These are phyloP conservation scores for Tenodera sinensis DNA, from an alignment of 2,888 invertebrate genomes.

Conservation along the genomic window DNA sequence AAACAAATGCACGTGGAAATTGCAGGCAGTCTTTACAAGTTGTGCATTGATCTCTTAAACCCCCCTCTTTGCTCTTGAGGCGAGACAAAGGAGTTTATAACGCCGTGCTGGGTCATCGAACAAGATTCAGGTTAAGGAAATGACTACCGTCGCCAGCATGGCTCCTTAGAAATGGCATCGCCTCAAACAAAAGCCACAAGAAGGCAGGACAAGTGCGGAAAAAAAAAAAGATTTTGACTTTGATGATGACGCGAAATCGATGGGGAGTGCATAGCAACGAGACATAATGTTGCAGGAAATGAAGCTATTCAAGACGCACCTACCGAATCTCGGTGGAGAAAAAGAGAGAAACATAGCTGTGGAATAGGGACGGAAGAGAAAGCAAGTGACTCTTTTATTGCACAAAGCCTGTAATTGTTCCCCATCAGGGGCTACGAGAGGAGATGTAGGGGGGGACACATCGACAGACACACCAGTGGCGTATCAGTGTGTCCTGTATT, in stretches of 20 bases:
- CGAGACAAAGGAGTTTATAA: not conserved
- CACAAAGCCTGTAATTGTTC: conserved; percentile 32
- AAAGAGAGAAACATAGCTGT: not conserved
- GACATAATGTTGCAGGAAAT: conserved; percentile 30
- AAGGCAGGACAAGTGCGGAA: not conserved
- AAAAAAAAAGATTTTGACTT: conserved; percentile 5
- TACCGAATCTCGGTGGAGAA: conserved; percentile 22
- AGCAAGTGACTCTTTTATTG: conserved; percentile 23
- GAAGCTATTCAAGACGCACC: conserved; percentile 27
- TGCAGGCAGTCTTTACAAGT: not conserved
- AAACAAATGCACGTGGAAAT: not conserved
- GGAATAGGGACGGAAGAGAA: not conserved
- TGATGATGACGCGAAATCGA: conserved; percentile 12
- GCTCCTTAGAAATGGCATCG: not conserved
- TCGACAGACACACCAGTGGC: not conserved
- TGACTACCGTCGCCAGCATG: not conserved
- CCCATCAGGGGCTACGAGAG: not conserved
- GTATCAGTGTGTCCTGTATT: not conserved
- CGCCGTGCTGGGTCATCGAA: not conserved
- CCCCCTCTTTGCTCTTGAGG: not conserved
- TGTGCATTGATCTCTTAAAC: not conserved
- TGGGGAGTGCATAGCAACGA: conserved; percentile 12
- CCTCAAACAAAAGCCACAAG: conserved; percentile 24
- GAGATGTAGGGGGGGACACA: not conserved
- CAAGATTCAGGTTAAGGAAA: conserved; percentile 6